Percentiles rank a stretch among this genome's conserved stretches.
Conservation (phyloP, 2,888 invertebrate species). For the Branchipolynoe longqiensis region DNA sequence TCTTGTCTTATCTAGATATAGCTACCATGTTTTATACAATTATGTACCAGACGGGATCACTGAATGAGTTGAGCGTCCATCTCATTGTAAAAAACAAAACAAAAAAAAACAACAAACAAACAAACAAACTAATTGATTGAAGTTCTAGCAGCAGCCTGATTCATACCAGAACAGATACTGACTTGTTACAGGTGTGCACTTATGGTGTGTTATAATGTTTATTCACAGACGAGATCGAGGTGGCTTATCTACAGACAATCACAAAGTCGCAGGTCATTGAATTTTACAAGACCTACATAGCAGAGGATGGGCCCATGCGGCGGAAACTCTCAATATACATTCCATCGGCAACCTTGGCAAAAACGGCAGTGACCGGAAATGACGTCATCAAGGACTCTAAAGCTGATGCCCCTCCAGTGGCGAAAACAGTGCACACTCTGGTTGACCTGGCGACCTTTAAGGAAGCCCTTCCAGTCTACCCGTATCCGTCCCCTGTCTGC, state of each 20-base stretch:
- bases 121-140: too few species aligned
- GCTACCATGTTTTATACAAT: too few species aligned
- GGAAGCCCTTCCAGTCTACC: too few species aligned
- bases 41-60: too few species aligned
- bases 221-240: conserved; percentile 22
- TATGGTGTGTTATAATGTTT: background rate
- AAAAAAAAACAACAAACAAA: too few species aligned
- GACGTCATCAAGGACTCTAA: background rate
- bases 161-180: too few species aligned
- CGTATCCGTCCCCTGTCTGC: too few species aligned
- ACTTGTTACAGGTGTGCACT: background rate
- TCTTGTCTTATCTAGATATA: too few species aligned
- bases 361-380: background rate
- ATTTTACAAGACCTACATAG: background rate
- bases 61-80: too few species aligned
- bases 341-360: conserved; percentile 76
- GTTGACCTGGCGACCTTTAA: too few species aligned
- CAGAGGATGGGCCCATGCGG: background rate
- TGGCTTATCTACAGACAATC: background rate
- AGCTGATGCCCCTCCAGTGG: background rate
- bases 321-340: conserved; percentile 61
- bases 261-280: conserved; percentile 14
- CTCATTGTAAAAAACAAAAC: too few species aligned
- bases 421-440: too few species aligned
- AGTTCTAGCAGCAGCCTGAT: background rate